Percentiles rank a stretch among this genome's conserved stretches.
phyloP scores from a whole-genome alignment of 2,888 invertebrate species.

The Ormyrus labotus region DNA sequence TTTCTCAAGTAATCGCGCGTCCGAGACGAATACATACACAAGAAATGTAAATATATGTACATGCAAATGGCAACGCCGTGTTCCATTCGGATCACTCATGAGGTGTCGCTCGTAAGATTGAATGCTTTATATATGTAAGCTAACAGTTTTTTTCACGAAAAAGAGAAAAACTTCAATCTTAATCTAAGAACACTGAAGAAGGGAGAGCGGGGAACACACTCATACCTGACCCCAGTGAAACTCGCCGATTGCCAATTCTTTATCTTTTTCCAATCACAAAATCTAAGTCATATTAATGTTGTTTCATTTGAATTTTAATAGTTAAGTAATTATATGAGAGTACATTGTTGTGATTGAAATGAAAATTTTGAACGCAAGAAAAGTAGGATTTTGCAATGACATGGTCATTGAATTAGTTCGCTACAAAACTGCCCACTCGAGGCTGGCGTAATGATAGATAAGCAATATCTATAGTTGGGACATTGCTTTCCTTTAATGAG shows the following conservation, averaged over 20 bases:
- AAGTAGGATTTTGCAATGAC: constrained; percentile 65
- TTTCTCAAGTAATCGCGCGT: constrained; percentile 34
- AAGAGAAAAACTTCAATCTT: constrained; percentile 59
- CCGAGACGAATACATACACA: constrained; percentile 28
- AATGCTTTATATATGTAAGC: constrained; percentile 61
- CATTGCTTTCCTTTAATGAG: constrained; percentile 21
- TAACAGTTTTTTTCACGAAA: constrained; percentile 53
- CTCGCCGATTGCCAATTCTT: constrained; percentile 72
- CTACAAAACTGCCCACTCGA: constrained; percentile 73
- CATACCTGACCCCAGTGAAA: constrained; percentile 76
- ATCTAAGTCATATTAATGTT: constrained; percentile 37
- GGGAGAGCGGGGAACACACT: constrained; percentile 72
- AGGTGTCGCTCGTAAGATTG: constrained; percentile 68
- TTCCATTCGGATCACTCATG: constrained; percentile 70
- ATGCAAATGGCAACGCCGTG: constrained; percentile 71
- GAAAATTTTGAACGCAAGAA: constrained; percentile 32
- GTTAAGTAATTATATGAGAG: background rate
- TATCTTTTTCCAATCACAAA: constrained; percentile 21
- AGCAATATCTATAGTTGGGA: background rate
- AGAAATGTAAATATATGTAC: constrained; percentile 43
- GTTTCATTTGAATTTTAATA: background rate
- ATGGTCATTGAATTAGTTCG: constrained; percentile 71
- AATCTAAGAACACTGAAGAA: constrained; percentile 70
- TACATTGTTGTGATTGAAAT: constrained; percentile 17
- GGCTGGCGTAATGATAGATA: constrained; percentile 63